phyloP scores from a whole-genome alignment of 2,113 vertebrate genomes.

The Hymenochirus boettgeri region DNA sequence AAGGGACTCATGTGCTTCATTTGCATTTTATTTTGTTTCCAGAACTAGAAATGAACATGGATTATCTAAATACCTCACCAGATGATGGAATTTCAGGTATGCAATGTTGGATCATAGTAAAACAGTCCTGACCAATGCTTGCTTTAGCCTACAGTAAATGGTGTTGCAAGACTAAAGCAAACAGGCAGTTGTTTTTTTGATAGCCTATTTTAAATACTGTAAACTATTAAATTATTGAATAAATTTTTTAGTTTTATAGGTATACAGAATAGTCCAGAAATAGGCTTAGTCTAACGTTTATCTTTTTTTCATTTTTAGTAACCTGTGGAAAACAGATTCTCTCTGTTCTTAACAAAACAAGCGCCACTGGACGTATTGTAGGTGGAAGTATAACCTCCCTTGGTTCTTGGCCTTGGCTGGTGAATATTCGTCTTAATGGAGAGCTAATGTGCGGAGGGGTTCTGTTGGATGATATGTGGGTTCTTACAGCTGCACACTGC shows the following conservation, averaged over 20 bases:
- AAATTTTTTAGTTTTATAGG: no score
- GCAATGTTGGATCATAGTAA: no score
- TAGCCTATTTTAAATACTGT: no score
- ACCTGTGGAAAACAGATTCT: slow-evolving; percentile 67
- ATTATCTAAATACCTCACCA: slow-evolving; percentile 22
- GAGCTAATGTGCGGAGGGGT: slow-evolving; percentile 89
- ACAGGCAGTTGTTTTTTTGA: no score
- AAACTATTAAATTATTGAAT: no score
- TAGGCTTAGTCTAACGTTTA: background rate
- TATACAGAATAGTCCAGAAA: no score
- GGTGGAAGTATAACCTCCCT: slow-evolving; percentile 73
- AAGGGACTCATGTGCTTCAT: no score
- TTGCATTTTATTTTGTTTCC: background rate
- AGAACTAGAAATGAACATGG: slow-evolving; percentile 38
- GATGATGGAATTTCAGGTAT: slow-evolving; percentile 29
- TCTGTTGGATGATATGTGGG: slow-evolving; percentile 82
- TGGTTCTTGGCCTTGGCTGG: slow-evolving; percentile 91
- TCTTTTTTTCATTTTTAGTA: slow-evolving; percentile 52
- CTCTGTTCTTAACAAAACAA: slow-evolving; percentile 56
- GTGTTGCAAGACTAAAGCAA: no score
- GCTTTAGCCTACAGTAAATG: no score
- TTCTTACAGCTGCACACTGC: slow-evolving; percentile 89
- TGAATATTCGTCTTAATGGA: slow-evolving; percentile 79
- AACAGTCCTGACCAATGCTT: no score
- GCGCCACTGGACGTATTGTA: slow-evolving; percentile 70